Conservation (phyloP, 2,888 invertebrate species). For the Mellilla xanthometata region DNA sequence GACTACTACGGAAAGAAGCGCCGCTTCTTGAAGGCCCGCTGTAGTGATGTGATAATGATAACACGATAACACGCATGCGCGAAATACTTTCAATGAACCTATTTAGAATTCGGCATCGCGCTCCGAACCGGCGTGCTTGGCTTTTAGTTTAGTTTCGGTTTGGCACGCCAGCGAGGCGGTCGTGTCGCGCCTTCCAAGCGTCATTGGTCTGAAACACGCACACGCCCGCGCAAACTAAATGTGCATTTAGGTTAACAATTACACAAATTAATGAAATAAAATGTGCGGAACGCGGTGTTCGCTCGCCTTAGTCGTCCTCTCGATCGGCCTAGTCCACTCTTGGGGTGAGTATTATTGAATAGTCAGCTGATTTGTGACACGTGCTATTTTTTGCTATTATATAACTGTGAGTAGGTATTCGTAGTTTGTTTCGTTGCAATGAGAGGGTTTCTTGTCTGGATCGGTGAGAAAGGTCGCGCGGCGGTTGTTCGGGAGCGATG, state of each 20-base stretch:
- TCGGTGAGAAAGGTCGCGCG: conserved; percentile 21
- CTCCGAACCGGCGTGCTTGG: conserved; percentile 45
- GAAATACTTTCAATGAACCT: conserved; percentile 58
- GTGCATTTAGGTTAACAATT: conserved; percentile 58
- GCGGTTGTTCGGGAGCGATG: conserved; percentile 37
- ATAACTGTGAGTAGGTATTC: conserved; percentile 61
- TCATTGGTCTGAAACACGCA: conserved; percentile 65
- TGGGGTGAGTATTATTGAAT: conserved; percentile 69
- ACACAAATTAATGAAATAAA: conserved; percentile 67
- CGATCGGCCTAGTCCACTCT: conserved; percentile 51
- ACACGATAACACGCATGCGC: conserved; percentile 49
- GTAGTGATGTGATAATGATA: conserved; percentile 18
- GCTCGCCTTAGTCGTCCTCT: conserved; percentile 52
- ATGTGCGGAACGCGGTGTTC: conserved; percentile 67
- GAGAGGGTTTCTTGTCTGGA: conserved; percentile 20
- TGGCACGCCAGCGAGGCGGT: conserved; percentile 57
- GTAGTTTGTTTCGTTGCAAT: conserved; percentile 17
- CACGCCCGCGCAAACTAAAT: conserved; percentile 52
- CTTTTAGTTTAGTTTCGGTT: conserved; percentile 58
- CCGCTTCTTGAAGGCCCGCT: conserved; percentile 22
- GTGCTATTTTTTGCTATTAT: conserved; percentile 68
- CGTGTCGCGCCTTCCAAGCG: conserved; percentile 56
- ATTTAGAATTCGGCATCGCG: conserved; percentile 55
- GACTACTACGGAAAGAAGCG: conserved; percentile 20
- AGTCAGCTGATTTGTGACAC: conserved; percentile 73